Conservation (phyloP, 1,140 invertebrate genomes). For the Atta texana region DNA sequence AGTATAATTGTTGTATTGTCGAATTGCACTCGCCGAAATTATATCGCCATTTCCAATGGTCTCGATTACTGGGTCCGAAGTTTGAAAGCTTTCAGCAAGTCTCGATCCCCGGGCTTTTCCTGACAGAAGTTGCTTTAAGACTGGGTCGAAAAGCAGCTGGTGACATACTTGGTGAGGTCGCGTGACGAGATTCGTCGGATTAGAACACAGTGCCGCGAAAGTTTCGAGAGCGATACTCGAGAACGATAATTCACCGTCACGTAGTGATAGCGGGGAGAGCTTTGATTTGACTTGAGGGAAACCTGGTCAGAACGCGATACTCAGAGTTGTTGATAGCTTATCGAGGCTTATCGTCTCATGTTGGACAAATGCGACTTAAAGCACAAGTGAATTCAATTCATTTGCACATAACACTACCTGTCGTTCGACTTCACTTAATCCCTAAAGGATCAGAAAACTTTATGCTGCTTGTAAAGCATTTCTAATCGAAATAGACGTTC, state of each 20-base stretch:
- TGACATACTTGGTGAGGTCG: conserved; percentile 53
- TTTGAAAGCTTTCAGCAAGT: conserved; percentile 21
- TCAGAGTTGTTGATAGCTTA: conserved; percentile 57
- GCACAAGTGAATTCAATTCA: conserved; percentile 19
- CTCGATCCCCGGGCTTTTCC: conserved; percentile 1
- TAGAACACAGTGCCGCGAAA: conserved; percentile 47
- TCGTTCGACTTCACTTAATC: conserved; percentile 22
- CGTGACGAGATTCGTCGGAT: conserved; percentile 56
- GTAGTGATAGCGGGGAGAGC: conserved; percentile 33
- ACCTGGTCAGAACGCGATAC: conserved; percentile 10
- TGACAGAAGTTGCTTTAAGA: conserved; percentile 12
- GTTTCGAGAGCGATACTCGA: conserved; percentile 53
- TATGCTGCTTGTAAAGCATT: background rate
- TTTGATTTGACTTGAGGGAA: conserved; percentile 46
- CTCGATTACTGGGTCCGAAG: background rate
- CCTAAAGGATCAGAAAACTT: background rate
- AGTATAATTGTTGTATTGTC: background rate
- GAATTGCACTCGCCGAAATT: background rate
- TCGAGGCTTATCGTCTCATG: conserved; percentile 36
- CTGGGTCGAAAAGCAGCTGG: conserved; percentile 44
- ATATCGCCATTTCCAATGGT: background rate
- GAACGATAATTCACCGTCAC: conserved; percentile 56
- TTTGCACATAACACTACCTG: conserved; percentile 4
- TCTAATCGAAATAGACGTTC: background rate
- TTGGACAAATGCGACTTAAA: conserved; percentile 29